Evolutionary conservation across 2,113 vertebrate genomes (phyloP).

Genomic region (Tiliqua scincoides): DNA sequence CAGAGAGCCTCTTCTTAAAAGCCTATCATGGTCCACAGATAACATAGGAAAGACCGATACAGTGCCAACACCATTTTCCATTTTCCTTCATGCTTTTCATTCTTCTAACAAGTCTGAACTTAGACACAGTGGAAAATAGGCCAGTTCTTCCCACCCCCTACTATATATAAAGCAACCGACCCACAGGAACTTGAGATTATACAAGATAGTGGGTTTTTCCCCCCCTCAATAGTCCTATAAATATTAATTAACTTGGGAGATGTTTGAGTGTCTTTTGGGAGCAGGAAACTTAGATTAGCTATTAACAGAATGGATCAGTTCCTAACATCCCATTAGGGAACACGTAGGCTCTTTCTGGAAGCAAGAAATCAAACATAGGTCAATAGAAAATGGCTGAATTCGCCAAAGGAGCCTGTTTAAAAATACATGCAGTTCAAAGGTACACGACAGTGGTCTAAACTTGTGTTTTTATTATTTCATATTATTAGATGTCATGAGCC

Average conservation of each 20-base stretch:
- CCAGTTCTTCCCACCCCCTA: background rate
- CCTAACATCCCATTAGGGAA: too few species aligned
- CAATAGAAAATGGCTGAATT: too few species aligned
- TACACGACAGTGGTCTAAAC: too few species aligned
- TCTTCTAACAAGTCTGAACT: background rate
- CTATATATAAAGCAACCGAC: background rate
- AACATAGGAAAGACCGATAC: background rate
- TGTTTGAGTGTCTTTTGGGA: background rate
- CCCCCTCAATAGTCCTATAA: background rate
- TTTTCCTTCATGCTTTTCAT: background rate
- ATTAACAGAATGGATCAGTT: too few species aligned
- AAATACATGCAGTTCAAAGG: too few species aligned
- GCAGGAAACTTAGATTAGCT: too few species aligned
- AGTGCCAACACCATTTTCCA: background rate
- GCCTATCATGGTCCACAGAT: background rate
- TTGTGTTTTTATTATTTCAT: too few species aligned
- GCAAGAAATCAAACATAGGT: too few species aligned
- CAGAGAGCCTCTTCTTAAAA: background rate
- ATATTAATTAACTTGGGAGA: background rate
- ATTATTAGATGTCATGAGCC: too few species aligned
- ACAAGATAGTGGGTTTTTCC: background rate
- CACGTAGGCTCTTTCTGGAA: too few species aligned
- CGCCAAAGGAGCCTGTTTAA: too few species aligned
- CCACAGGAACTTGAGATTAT: background rate
- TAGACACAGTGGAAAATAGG: background rate